Percentiles rank a stretch among this genome's conserved stretches.
Conservation (phyloP, 2,797 vertebrate genomes). For the Streptopelia turtur region DNA sequence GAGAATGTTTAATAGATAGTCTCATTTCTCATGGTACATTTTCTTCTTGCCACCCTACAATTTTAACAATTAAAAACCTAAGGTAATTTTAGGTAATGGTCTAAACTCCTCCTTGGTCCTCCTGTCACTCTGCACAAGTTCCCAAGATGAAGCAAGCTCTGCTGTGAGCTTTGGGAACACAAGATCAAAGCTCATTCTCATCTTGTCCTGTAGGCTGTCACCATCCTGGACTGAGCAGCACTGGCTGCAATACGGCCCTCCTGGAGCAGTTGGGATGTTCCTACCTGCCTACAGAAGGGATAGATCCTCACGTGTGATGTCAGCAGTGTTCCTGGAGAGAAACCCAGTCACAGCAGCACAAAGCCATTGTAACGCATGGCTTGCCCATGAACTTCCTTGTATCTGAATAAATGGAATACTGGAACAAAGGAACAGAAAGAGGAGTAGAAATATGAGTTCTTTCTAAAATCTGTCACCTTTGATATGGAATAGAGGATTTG, state of each 20-base stretch:
- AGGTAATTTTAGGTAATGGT: background rate
- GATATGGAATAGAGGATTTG: background rate
- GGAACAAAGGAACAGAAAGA: background rate
- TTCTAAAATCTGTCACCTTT: background rate
- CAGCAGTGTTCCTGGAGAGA: background rate
- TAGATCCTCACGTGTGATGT: background rate
- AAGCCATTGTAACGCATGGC: background rate
- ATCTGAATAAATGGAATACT: background rate
- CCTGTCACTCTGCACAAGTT: background rate
- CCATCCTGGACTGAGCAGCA: background rate
- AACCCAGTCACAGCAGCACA: background rate
- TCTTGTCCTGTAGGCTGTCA: background rate
- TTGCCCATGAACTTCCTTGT: background rate
- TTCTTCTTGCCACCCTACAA: background rate
- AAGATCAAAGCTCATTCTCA: background rate
- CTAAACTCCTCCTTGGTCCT: background rate
- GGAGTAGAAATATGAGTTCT: background rate
- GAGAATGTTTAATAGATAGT: background rate
- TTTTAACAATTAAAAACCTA: background rate
- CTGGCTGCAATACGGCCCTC: background rate
- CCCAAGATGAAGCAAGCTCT: background rate
- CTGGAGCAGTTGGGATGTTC: background rate
- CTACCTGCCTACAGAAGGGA: background rate
- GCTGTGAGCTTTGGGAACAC: background rate
- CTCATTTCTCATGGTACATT: background rate